These are phyloP conservation scores for Zosterops borbonicus DNA, from an alignment of 2,113 vertebrate genomes.

Conservation along the genomic window DNA sequence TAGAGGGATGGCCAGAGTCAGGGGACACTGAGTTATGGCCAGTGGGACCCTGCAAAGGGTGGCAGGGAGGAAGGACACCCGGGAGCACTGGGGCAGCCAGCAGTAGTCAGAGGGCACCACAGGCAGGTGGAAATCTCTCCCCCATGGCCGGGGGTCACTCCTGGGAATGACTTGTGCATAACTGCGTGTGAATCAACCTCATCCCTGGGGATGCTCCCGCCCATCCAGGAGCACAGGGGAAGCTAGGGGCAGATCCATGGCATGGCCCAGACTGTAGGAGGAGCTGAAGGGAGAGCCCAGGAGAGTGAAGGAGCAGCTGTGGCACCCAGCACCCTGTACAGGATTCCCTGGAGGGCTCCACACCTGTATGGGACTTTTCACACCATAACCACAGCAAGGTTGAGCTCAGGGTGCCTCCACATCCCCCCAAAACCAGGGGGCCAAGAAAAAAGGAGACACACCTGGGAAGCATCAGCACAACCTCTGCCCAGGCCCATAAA, in stretches of 20 bases:
- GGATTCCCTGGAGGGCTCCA: neutral
- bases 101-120: neutral
- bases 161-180: neutral
- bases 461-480: neutral
- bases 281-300: neutral
- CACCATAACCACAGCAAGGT: accelerated
- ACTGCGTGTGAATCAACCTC: accelerated
- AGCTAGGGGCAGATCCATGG: neutral
- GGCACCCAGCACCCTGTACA: neutral
- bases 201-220: neutral
- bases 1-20: accelerated
- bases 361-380: neutral
- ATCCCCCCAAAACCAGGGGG: neutral
- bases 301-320: neutral
- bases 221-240: neutral
- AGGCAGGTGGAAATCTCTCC: neutral
- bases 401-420: neutral
- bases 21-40: neutral
- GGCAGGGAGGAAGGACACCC: neutral
- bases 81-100: neutral
- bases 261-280: accelerated
- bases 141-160: neutral
- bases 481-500: neutral
- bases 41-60: neutral
- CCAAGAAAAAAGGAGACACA: neutral